Conservation (phyloP, 2,888 invertebrate genomes). For the Epirrhoe alternata region DNA sequence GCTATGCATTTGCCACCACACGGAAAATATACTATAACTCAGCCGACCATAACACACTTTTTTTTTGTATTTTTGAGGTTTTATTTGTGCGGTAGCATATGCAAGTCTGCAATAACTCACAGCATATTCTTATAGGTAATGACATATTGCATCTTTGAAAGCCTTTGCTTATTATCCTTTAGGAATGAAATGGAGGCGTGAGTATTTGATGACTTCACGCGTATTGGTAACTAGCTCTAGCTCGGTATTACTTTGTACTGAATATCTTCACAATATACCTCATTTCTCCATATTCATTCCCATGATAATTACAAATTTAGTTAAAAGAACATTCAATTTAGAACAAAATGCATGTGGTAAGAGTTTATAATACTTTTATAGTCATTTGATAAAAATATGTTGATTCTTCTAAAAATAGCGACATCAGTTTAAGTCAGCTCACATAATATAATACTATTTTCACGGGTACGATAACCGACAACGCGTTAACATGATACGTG, state of each 20-base stretch:
- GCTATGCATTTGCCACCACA: constrained; percentile 83
- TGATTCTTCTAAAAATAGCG: constrained; percentile 71
- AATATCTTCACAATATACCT: constrained; percentile 52
- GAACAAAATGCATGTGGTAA: constrained; percentile 68
- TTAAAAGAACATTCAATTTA: constrained; percentile 61
- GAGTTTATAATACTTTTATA: constrained; percentile 73
- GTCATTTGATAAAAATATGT: constrained; percentile 82
- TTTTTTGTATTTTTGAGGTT: constrained; percentile 62
- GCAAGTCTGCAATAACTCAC: constrained; percentile 79
- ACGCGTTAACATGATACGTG: constrained; percentile 70
- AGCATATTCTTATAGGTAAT: constrained; percentile 73
- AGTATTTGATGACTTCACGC: constrained; percentile 52
- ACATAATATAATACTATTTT: constrained; percentile 72
- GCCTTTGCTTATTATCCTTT: constrained; percentile 55
- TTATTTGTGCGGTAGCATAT: constrained; percentile 83
- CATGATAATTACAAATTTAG: constrained; percentile 56
- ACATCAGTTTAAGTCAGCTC: constrained; percentile 65
- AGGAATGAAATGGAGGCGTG: constrained; percentile 65
- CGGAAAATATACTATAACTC: constrained; percentile 66
- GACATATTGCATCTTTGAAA: constrained; percentile 69
- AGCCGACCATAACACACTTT: constrained; percentile 65
- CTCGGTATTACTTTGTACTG: constrained; percentile 77
- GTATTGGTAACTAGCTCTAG: constrained; percentile 81
- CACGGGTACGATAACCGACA: constrained; percentile 64
- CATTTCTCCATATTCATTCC: constrained; percentile 66